These are phyloP conservation scores for Malacoraja senta DNA, from an alignment of 2,797 vertebrate species.

Conservation along the genomic window DNA sequence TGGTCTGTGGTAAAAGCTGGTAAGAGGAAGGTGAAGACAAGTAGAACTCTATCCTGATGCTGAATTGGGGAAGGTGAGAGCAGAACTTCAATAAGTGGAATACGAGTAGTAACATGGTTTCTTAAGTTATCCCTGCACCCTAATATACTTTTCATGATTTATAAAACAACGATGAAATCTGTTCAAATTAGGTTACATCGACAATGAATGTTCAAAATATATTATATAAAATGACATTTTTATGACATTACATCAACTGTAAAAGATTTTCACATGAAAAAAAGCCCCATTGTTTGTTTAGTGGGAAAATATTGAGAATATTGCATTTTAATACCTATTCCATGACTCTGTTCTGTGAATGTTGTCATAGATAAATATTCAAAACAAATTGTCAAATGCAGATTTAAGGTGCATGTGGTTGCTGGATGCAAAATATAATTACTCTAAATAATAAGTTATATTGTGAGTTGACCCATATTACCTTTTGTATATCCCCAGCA, in stretches of 20 bases:
- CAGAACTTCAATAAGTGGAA: no score
- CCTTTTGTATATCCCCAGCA: not conserved
- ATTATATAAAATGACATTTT: not conserved
- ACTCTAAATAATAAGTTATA: not conserved
- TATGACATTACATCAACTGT: not conserved
- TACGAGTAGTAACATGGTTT: not conserved
- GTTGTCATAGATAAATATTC: not conserved
- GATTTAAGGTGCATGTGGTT: not conserved
- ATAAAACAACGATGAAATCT: not conserved
- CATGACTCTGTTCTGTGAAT: not conserved
- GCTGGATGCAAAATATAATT: constrained; percentile 19
- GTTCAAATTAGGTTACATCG: not conserved
- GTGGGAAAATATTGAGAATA: not conserved
- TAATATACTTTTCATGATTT: not conserved
- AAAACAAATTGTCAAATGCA: constrained; percentile 3
- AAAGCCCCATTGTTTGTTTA: not conserved
- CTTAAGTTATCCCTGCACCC: not conserved
- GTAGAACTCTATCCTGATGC: no score
- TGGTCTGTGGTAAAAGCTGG: no score
- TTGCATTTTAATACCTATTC: not conserved
- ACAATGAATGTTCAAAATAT: not conserved
- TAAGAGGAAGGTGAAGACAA: no score
- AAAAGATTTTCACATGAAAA: not conserved
- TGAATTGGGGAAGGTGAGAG: no score
- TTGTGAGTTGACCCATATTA: not conserved